phyloP scores from a whole-genome alignment of 1,140 invertebrate genomes.

The Cepaea nemoralis region DNA sequence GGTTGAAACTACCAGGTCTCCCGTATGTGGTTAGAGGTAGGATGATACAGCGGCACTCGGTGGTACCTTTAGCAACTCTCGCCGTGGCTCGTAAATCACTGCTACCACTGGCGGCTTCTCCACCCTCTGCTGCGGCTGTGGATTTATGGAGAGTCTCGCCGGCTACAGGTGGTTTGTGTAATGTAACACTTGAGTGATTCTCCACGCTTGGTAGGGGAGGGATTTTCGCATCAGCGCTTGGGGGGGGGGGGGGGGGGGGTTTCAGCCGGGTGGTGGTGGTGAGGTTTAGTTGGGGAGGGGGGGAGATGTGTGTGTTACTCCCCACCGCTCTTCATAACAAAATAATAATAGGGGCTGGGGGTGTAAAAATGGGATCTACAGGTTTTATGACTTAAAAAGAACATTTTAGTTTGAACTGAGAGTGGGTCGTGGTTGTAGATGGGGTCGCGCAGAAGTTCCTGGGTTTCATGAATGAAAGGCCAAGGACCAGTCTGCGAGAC shows the following conservation, averaged over 20 bases:
- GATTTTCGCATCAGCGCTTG: background rate
- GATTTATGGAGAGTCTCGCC: background rate
- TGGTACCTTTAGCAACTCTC: too few relatives aligned
- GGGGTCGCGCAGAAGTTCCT: background rate
- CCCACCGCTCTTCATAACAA: background rate
- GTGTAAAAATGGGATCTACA: background rate
- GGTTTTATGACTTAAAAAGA: too few relatives aligned
- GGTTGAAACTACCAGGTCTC: too few relatives aligned
- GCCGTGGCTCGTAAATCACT: too few relatives aligned
- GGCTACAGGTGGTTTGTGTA: background rate
- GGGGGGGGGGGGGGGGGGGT: background rate
- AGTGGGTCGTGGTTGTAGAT: background rate
- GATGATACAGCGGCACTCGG: too few relatives aligned
- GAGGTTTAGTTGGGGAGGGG: background rate
- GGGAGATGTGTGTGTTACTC: background rate
- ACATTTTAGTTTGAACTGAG: background rate
- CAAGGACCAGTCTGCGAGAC: background rate
- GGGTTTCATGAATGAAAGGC: constrained; percentile 4
- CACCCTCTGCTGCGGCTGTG: background rate
- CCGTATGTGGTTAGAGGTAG: too few relatives aligned
- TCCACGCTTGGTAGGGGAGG: background rate
- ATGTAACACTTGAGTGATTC: constrained; percentile 3
- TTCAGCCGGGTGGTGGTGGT: background rate
- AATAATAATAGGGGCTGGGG: background rate
- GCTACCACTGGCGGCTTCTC: background rate